Evolutionary conservation across 2,888 invertebrate species (phyloP), one percentile per base, ranked within the genome.

Genomic region (Lasiommata megera): DNA sequence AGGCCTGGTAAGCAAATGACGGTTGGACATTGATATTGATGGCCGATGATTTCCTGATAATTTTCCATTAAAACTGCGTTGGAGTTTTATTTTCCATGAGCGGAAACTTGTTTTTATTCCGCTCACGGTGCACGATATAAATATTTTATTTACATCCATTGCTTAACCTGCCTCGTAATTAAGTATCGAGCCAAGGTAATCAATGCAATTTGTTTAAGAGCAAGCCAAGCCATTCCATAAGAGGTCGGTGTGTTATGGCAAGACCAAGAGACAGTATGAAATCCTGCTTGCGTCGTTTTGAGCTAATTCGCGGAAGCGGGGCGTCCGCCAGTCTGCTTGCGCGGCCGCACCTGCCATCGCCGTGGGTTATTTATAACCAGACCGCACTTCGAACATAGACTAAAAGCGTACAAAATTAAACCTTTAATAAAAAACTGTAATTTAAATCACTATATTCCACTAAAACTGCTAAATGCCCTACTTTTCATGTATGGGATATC

Each of bases 331-430:
- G 88, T 88, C 88, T 88, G 84, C 80, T 63, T 65, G 69, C 69
- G 62, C 69, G 71, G 70, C 67, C 62, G 76, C 84, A 83, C 86
- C 83, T 83, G 84, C 83, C 78, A 69, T 62, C 66, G 77, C 81
- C 80, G 80, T 76, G 55, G 74, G 86, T 86, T 89, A 88, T 88
- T 88, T 86, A 84, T 88, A 88, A 86, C 80, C 82, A 78, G 80
- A 79, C 79, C 77, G 79, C 77, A 82, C 81, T 73, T 70, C 72
- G 69, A 67, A 72, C 81, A 82, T 75, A 82, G 79, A 82, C 69
- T 76, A 80, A 75, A 70, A 58, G 66, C 73, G 69, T 68, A 69
- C 55, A 48, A 60, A 60, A 60, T 44, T 34, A 12, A 53, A 44
- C 47, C 58, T 58, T 59, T 54, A 36, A 47, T 40, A 57, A n/a